A percentile compares a stretch with the other conserved stretches of the same genome.
phyloP scores from a whole-genome alignment of 2,888 invertebrate genomes.

The Dryadula phaetusa region DNA sequence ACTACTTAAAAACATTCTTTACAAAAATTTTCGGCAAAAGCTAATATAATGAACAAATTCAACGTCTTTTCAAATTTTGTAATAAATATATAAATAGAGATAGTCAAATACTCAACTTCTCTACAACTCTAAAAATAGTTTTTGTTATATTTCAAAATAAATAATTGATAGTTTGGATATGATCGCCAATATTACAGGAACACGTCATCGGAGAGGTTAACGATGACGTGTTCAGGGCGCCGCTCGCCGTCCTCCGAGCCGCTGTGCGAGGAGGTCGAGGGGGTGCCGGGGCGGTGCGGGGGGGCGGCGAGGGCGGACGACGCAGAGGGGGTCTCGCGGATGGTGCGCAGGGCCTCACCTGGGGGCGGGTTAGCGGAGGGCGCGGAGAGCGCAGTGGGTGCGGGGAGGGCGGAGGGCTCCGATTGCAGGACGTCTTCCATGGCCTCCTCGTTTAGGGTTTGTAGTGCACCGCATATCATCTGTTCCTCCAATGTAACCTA shows the following conservation, averaged over 20 bases:
- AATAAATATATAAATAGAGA: neutral
- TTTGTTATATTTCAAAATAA: neutral
- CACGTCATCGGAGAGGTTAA: conserved; percentile 69
- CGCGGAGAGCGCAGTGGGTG: conserved; percentile 52
- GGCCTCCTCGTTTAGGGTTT: conserved; percentile 96
- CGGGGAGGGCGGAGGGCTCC: conserved; percentile 78
- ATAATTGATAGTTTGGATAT: neutral
- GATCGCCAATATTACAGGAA: conserved; percentile 54
- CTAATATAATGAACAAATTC: neutral
- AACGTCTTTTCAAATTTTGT: neutral
- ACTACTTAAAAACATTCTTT: neutral
- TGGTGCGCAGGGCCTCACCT: conserved; percentile 43
- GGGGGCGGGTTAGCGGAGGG: conserved; percentile 44
- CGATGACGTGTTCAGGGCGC: conserved; percentile 60
- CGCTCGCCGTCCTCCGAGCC: conserved; percentile 47
- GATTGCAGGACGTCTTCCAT: conserved; percentile 94
- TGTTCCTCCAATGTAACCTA: conserved; percentile 97
- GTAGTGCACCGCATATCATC: conserved; percentile 96
- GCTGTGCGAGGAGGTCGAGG: conserved; percentile 45
- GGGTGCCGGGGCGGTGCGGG: conserved; percentile 47
- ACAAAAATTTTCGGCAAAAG: neutral
- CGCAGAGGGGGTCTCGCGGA: conserved; percentile 44
- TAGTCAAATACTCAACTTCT: conserved; percentile 6
- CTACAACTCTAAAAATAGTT: conserved; percentile 5
- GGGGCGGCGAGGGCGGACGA: conserved; percentile 57